Percentiles rank a stretch among this genome's conserved stretches.
Conservation (phyloP, 2,888 invertebrate species). For the Drosophila nr. fundita region DNA sequence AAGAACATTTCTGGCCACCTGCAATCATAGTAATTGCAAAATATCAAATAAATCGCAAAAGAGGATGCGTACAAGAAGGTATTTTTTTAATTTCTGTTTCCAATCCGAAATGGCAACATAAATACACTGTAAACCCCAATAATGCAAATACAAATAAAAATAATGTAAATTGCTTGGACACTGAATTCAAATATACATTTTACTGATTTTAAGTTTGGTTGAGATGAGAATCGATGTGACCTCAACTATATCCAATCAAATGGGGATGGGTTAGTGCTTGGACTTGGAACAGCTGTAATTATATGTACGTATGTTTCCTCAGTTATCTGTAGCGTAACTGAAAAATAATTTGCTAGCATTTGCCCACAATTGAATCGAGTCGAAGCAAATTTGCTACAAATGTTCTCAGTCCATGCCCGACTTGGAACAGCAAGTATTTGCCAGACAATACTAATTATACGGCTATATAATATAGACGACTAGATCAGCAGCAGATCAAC, state of each 20-base stretch:
- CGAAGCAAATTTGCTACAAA: slow-evolving; percentile 10
- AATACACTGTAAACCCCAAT: slow-evolving; percentile 37
- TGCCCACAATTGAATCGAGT: slow-evolving; percentile 30
- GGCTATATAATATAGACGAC: slow-evolving; percentile 43
- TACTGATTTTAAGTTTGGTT: neutral
- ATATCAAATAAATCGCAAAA: neutral
- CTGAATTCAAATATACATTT: neutral
- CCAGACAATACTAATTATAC: slow-evolving; percentile 50
- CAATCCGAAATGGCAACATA: slow-evolving; percentile 35
- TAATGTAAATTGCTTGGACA: neutral
- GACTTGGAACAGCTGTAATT: neutral
- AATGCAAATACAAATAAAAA: slow-evolving; percentile 39
- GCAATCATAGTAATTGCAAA: neutral
- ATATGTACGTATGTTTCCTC: neutral
- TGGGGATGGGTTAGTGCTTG: neutral
- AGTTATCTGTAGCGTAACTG: neutral
- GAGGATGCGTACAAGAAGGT: slow-evolving; percentile 2
- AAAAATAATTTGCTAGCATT: slow-evolving; percentile 18
- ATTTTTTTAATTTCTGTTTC: slow-evolving; percentile 25
- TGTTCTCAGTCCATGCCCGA: slow-evolving; percentile 26
- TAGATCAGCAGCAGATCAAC: slow-evolving; percentile 46
- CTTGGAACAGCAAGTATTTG: slow-evolving; percentile 33
- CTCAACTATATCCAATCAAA: neutral
- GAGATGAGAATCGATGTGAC: neutral
- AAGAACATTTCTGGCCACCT: slow-evolving; percentile 7